Evolutionary conservation across 2,888 invertebrate species (phyloP), one percentile per base, ranked within the genome.

Genomic region (Polyommatus icarus): DNA sequence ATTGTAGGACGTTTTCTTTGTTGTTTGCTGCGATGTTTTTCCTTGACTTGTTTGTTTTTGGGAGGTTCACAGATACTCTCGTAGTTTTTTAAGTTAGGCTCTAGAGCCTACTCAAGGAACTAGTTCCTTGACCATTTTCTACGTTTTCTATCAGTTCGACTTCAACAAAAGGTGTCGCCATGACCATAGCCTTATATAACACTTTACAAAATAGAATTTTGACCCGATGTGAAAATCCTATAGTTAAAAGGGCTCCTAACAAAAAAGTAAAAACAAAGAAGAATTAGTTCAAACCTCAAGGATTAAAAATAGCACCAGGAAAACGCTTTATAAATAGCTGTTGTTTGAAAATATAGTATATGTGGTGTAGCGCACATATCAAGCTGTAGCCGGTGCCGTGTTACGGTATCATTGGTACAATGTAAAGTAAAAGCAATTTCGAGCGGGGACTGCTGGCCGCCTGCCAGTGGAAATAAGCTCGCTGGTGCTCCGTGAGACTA

Each of bases 381-480:
- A 87, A 84, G 83, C 82, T 82, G 85, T 87, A 87, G 86, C 85
- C 87, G 85, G 85, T 85, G 85, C 86, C 84, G 84, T 84, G 85
- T 87, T 85, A 85, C 87, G 84, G 88, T 91, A 92, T 91, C 91
- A 89, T 89, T 88, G 89, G 86, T 88, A 89, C 87, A 87, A 87
- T 87, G 86, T 88, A 89, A 87, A 87, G 90, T 88, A 91, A 90
- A 92, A 92, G 91, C 92, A 92, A 93, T 92, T 91, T 90, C 88
- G 85, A 88, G 87, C 87, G 83, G 87, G 86, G 88, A 83, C 86
- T 86, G 86, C 88, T 93, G 93, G 93, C 93, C 87, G 82, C 82
- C 84, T 85, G 89, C 93, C 93, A 93, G 90, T 85, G 85, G 91
- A 89, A 92, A 92, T 92, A 91, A 91, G 92, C 93, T 91, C 84